Conservation (phyloP, 1,140 invertebrate species). For the Metopolophium dirhodum region DNA sequence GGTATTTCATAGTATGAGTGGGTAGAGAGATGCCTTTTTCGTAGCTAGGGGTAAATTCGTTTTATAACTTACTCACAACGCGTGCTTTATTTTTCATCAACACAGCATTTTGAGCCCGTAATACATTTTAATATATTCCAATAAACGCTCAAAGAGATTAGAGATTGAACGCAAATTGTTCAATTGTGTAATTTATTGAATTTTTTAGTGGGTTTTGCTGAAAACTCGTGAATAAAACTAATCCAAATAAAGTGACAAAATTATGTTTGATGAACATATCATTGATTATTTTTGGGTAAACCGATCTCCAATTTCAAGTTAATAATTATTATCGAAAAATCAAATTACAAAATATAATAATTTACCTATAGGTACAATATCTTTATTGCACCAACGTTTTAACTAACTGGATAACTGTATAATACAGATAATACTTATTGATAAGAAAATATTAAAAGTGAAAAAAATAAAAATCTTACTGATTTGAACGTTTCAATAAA, state of each 20-base stretch:
- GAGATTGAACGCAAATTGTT: not conserved
- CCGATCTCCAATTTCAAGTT: too few species aligned
- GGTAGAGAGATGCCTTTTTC: not conserved
- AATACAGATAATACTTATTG: too few species aligned
- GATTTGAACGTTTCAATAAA: not conserved
- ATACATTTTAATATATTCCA: not conserved
- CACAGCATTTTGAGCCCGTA: not conserved
- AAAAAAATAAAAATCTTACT: not conserved
- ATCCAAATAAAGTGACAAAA: too few species aligned
- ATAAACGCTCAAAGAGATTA: not conserved
- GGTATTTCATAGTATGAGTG: not conserved
- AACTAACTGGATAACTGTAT: too few species aligned
- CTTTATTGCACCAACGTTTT: too few species aligned
- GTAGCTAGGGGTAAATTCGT: not conserved
- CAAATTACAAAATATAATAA: too few species aligned
- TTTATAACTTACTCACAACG: not conserved
- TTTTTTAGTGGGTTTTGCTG: too few species aligned
- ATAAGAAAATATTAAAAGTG: too few species aligned
- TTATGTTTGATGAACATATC: not conserved
- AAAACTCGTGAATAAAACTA: not conserved
- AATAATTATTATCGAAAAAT: too few species aligned
- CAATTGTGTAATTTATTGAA: too few species aligned
- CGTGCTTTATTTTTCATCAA: not conserved
- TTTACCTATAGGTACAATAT: too few species aligned
- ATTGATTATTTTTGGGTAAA: too few species aligned